Conservation (phyloP, 1,140 invertebrate species). For the Papilio machaon region DNA sequence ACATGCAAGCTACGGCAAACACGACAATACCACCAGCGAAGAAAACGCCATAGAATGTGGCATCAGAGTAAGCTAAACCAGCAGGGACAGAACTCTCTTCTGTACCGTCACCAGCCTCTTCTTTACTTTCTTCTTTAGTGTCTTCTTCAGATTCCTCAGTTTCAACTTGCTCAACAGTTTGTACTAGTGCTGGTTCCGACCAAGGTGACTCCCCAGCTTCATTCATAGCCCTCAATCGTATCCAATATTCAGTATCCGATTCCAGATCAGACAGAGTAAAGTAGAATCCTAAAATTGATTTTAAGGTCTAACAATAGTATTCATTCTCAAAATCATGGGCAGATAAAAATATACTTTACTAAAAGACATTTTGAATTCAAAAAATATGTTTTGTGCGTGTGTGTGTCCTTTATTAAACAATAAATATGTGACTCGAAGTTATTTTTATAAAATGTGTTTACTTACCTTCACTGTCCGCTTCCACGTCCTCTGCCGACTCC, state of each 20-base stretch:
- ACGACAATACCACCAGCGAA: constrained; percentile 62
- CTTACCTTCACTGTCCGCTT: constrained; percentile 46
- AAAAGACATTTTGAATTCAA: no score
- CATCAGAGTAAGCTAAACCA: constrained; percentile 42
- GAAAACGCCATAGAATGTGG: constrained; percentile 65
- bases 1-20: constrained; percentile 57
- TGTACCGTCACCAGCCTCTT: constrained; percentile 27
- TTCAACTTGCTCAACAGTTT: constrained; percentile 45
- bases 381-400: no score
- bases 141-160: constrained; percentile 43
- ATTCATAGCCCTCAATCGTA: constrained; percentile 55
- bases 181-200: constrained; percentile 47
- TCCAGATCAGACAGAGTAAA: constrained; percentile 50
- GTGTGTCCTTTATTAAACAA: no score
- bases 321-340: neutral
- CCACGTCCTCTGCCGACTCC: constrained; percentile 42
- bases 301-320: neutral
- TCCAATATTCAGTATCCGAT: constrained; percentile 54
- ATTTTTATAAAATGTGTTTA: no score
- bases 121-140: constrained; percentile 38
- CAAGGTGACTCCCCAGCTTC: constrained; percentile 57
- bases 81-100: constrained; percentile 13
- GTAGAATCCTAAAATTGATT: constrained; percentile 43
- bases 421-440: no score
- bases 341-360: no score